Evolutionary conservation across 2,888 invertebrate genomes (phyloP), one percentile per base, ranked within the genome.

Genomic region (Taphrorychus bicolor): DNA sequence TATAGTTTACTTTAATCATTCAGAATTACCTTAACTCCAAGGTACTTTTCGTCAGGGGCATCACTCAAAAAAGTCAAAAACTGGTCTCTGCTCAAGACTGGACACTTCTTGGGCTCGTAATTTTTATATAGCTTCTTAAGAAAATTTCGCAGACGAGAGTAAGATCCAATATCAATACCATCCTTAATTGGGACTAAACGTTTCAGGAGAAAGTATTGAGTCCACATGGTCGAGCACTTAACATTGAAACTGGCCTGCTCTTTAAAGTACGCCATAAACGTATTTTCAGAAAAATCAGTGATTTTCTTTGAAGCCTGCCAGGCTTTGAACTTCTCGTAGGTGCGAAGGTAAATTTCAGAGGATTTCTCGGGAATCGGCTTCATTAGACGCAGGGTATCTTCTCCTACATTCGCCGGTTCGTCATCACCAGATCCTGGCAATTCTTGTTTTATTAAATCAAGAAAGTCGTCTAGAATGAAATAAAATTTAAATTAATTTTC

Each of bases 21-120:
- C 32, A 3, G 7, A 9, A 32, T 19, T 14, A 51, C 51, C 51
- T 51, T 51, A n/a, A 14, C n/a, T n/a, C 19, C 51, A n/a, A 51
- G 19, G 7, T 51, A 22, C n/a, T n/a, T n/a, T 19, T 51, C 22
- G 18, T 51, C 51, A 19, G 51, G 54, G n/a, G 54, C 54, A 11
- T 54, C 54, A 32, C 9, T 9, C 9, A 54, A 14, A 2, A 54
- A 54, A 16, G 11, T 54, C 3, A 22, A 5, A 32, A 54, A n/a
- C 9, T 79, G 68, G 40, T 73, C 70, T 24, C 71, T 61, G 11
- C 76, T 72, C 11, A 78, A 76, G 18, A 62, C 70, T 66, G 73
- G 73, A 11, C 32, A 32, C 11, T 32, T 32, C 32, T 32, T 32
- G 3, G 32, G 32, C 11, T 32, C 32, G 3, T 32, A 32, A 32